A percentile compares a stretch with the other conserved stretches of the same genome.
Evolutionary conservation across 2,113 vertebrate genomes (phyloP).

Genomic region (Perca schrenkii): DNA sequence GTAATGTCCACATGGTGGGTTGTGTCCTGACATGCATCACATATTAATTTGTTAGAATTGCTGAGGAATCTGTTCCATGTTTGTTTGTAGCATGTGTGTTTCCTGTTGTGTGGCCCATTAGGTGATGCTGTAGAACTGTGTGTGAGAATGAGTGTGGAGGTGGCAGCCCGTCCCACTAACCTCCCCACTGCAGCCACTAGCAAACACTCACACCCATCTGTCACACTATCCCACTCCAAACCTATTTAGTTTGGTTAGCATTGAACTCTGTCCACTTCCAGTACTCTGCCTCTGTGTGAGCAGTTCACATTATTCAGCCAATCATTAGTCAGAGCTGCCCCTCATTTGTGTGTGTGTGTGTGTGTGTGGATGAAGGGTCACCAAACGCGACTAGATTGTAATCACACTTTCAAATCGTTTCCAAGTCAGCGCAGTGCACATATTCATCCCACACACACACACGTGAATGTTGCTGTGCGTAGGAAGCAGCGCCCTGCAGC

Average conservation of each 20-base stretch:
- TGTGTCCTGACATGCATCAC: no score
- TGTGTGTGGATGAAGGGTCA: slow-evolving; percentile 17
- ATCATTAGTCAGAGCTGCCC: slow-evolving; percentile 27
- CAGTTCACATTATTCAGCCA: slow-evolving; percentile 12
- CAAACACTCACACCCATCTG: slow-evolving; percentile 39
- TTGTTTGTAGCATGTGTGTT: neutral
- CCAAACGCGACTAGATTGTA: slow-evolving; percentile 21
- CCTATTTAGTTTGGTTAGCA: slow-evolving; percentile 32
- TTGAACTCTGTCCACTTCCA: slow-evolving; percentile 25
- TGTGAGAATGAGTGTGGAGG: neutral
- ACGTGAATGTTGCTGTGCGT: slow-evolving; percentile 19
- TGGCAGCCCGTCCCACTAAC: slow-evolving; percentile 17
- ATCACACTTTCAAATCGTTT: slow-evolving; percentile 40
- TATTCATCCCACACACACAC: neutral
- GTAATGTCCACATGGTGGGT: neutral
- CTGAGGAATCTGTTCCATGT: neutral
- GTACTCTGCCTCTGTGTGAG: neutral
- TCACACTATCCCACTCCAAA: slow-evolving; percentile 29
- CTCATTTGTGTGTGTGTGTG: slow-evolving; percentile 14
- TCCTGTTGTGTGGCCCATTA: neutral
- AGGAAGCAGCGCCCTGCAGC: slow-evolving; percentile 43
- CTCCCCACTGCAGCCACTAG: slow-evolving; percentile 5
- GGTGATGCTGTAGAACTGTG: neutral
- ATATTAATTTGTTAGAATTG: neutral
- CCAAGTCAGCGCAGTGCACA: neutral